Base-by-base conservation (phyloP, 2,797 vertebrate species). In the Mareca penelope region DNA sequence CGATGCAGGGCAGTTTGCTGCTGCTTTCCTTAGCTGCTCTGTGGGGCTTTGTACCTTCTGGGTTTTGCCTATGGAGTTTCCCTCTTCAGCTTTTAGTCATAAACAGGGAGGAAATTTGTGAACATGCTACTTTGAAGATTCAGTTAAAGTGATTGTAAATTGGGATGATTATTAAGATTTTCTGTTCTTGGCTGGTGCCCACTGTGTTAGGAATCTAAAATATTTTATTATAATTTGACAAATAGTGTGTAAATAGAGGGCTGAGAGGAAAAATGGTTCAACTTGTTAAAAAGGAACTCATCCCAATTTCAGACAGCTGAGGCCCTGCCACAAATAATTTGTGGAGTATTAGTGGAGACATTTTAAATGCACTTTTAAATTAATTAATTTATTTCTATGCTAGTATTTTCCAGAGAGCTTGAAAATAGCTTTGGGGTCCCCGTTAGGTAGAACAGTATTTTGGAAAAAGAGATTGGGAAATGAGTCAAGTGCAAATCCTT, bases 131-230 rank as follows among this genome's bases (percentile, higher is more conserved):
- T 63, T 87, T 26, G 17, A 83, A 77, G 87, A 90, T 63, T 76
- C 50, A 53, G 39, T 37, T 80, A 22, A 39, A 80, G 22, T 70
- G 55, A 85, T 69, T 85, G 78, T 89, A 94, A 89, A 90, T 52
- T 81, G 60, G 57, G 33, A 16, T 89, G 85, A 85, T 83, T 68
- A 68, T 80, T 87, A 76, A 64, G 21, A 73, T 91, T 90, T 95
- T 73, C 65, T 83, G 18, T 65, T 94, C 53, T 65, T 80, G 48
- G 33, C 55, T 84, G 76, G 35, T 90, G 67, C 23, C 52, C 46
- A 52, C 42, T 80, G 31, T 67, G 60, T 88, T 76, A 88, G 59
- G 37, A 48, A 64, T 67, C 60, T 80, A 46, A 80, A 82, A 26
- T 17, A n/a, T 76, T 88, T 79, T 86, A 63, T 73, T 80, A 78